Conservation (phyloP, 2,113 vertebrate genomes). For the Gallinago jamesoni region DNA sequence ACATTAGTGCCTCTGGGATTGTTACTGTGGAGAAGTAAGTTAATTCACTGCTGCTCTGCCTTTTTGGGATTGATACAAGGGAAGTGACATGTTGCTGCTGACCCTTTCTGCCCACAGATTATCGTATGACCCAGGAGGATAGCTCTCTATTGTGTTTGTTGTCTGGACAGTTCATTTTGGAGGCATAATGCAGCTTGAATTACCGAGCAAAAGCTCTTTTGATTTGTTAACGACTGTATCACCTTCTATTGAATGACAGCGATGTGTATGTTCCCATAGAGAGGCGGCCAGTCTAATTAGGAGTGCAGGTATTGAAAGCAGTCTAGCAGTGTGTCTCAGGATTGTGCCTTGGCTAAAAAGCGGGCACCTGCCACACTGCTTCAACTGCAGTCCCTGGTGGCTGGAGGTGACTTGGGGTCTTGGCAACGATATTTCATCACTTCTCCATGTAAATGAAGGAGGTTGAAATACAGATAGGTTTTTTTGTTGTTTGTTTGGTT, state of each 20-base stretch:
- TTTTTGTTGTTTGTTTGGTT: not conserved
- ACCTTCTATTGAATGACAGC: fast-evolving
- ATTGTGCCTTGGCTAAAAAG: not conserved
- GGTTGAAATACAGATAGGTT: not conserved
- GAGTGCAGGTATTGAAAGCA: not conserved
- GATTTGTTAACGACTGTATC: not conserved
- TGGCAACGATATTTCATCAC: not conserved
- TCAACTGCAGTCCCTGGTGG: not conserved
- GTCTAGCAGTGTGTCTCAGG: not conserved
- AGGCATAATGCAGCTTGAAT: not conserved
- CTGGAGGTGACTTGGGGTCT: not conserved
- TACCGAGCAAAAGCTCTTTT: not conserved
- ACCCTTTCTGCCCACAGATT: not conserved
- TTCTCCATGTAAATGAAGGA: not conserved
- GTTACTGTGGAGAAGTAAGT: not conserved
- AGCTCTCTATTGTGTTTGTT: not conserved
- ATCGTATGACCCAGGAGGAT: not conserved
- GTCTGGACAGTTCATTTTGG: not conserved
- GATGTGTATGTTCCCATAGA: not conserved
- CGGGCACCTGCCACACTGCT: not conserved
- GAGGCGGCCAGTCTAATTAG: fast-evolving
- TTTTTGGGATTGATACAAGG: not conserved
- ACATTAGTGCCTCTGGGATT: not conserved
- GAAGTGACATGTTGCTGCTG: not conserved
- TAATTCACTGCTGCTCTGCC: not conserved